phyloP scores from a whole-genome alignment of 2,113 vertebrate species.

The Onychostruthus taczanowskii region DNA sequence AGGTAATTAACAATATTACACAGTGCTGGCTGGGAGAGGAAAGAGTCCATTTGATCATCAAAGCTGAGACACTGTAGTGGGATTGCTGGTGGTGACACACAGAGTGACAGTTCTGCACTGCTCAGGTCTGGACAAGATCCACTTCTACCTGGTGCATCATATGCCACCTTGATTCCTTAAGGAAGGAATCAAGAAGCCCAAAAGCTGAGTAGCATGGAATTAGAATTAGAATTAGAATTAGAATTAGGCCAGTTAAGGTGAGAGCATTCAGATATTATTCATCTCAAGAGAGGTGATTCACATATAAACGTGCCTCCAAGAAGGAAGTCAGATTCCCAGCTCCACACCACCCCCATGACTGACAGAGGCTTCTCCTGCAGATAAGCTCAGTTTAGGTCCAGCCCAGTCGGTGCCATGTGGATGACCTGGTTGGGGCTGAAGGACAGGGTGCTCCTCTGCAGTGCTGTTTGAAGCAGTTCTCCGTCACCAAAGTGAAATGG shows the following conservation, averaged over 20 bases:
- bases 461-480: background rate
- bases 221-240: background rate
- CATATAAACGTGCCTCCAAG: background rate
- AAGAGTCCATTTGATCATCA: background rate
- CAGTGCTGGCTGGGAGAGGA: background rate
- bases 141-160: background rate
- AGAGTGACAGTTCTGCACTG: accelerated
- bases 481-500: background rate
- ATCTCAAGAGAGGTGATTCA: background rate
- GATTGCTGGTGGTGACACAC: background rate
- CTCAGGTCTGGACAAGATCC: background rate
- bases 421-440: accelerated
- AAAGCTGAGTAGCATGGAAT: background rate
- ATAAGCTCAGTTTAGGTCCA: background rate
- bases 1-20: constrained; percentile 41
- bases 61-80: background rate
- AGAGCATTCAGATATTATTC: background rate
- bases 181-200: background rate
- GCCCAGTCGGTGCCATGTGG: background rate
- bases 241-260: background rate
- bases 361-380: background rate
- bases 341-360: background rate
- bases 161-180: background rate
- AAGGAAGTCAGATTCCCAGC: background rate
- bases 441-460: background rate